Conservation (phyloP, 1,140 invertebrate species). For the Delia radicum region DNA sequence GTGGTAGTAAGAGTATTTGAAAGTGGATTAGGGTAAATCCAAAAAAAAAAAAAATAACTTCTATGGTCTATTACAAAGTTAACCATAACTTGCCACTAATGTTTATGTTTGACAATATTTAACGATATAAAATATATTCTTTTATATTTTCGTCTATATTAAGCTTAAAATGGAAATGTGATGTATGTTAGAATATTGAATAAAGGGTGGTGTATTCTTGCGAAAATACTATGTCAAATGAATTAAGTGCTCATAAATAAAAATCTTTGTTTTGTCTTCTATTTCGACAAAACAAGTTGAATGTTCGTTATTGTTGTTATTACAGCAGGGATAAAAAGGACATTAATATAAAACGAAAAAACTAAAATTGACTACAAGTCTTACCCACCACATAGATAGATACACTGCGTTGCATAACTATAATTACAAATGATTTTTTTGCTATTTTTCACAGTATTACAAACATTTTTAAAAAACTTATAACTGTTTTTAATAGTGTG, state of each 20-base stretch:
- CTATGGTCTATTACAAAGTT: not conserved
- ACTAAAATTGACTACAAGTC: not conserved
- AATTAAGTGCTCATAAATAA: slow-evolving; percentile 56
- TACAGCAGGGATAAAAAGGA: not conserved
- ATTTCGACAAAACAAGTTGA: slow-evolving; percentile 26
- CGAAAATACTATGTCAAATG: slow-evolving; percentile 25
- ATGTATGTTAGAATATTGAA: no score
- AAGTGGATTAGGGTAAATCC: not conserved
- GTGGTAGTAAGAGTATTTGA: not conserved
- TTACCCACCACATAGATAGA: not conserved
- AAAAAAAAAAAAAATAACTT: not conserved
- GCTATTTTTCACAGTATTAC: no score
- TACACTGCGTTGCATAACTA: no score
- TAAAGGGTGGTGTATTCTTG: no score
- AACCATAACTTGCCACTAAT: slow-evolving; percentile 16
- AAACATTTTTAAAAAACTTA: no score
- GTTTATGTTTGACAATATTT: not conserved
- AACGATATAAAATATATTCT: no score
- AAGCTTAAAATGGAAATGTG: slow-evolving; percentile 45
- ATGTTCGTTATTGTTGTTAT: slow-evolving; percentile 11
- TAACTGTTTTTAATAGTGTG: no score
- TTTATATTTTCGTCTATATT: no score
- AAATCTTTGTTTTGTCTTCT: slow-evolving; percentile 27
- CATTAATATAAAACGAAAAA: not conserved
- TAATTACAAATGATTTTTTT: no score